Evolutionary conservation across 2,113 vertebrate genomes (phyloP).

Genomic region (Hoplias malabaricus): DNA sequence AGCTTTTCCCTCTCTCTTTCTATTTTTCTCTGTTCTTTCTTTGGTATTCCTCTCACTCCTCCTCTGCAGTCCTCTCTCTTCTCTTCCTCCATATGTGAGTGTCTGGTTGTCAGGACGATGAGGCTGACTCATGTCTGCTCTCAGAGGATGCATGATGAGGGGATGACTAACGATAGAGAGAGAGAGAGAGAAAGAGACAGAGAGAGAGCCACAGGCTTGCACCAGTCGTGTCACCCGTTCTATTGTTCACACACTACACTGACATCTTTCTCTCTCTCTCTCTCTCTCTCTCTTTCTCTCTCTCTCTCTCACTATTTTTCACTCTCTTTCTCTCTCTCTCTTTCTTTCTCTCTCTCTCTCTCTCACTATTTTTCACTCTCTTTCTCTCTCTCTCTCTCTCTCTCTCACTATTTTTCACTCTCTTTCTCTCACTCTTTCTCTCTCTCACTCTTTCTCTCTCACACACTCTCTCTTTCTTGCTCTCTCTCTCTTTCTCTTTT

Average conservation of each 20-base stretch:
- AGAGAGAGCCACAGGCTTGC: constrained; percentile 11
- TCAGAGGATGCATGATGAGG: constrained; percentile 23
- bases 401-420: too few relatives aligned
- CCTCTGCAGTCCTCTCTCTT: constrained; percentile 16
- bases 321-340: neutral
- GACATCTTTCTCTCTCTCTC: constrained; percentile 14
- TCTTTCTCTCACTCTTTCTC: too few relatives aligned
- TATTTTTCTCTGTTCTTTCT: neutral
- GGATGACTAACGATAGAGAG: constrained; percentile 16
- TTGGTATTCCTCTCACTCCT: constrained; percentile 35
- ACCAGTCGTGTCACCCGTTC: constrained; percentile 37
- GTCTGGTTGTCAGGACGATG: constrained; percentile 52
- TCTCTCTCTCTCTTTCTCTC: neutral
- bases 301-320: neutral
- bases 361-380: too few relatives aligned
- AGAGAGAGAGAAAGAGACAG: neutral
- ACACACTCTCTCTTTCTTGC: too few relatives aligned
- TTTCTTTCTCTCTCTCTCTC: neutral
- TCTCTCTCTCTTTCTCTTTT: neutral
- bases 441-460: too few relatives aligned
- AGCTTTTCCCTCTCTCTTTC: neutral
- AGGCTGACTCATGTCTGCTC: constrained; percentile 60
- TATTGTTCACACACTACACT: constrained; percentile 37
- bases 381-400: too few relatives aligned
- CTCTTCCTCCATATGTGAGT: constrained; percentile 20